Percentiles rank a stretch among this genome's conserved stretches.
These are phyloP conservation scores for Linnaemya vulpina DNA, from an alignment of 2,888 invertebrate species.

Conservation along the genomic window DNA sequence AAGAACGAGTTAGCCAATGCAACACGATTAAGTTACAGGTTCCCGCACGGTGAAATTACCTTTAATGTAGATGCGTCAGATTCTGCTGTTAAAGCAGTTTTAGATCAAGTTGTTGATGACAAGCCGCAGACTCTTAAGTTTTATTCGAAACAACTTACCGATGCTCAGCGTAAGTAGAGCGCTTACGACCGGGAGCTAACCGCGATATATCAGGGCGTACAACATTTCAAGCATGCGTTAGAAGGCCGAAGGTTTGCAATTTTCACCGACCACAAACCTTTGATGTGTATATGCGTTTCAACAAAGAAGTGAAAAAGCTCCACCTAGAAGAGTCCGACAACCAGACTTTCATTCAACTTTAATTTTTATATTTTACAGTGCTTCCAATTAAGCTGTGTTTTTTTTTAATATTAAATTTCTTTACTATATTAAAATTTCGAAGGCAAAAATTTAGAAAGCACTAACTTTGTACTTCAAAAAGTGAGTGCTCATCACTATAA, in stretches of 20 bases:
- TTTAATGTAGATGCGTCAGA: slow-evolving; percentile 37
- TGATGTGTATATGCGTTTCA: slow-evolving; percentile 77
- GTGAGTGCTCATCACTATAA: too few relatives aligned
- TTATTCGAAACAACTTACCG: too few relatives aligned
- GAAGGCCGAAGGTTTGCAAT: slow-evolving; percentile 47
- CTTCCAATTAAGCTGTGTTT: too few relatives aligned
- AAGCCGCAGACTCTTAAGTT: slow-evolving; percentile 24
- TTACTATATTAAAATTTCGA: too few relatives aligned
- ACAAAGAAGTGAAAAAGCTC: slow-evolving; percentile 75
- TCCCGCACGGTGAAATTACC: too few relatives aligned
- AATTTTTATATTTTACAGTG: too few relatives aligned
- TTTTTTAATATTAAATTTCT: too few relatives aligned
- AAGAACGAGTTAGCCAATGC: slow-evolving; percentile 30
- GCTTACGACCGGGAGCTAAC: slow-evolving; percentile 77
- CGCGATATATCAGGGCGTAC: slow-evolving; percentile 78
- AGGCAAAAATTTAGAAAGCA: too few relatives aligned
- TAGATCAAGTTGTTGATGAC: slow-evolving; percentile 20
- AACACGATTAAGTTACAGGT: not conserved
- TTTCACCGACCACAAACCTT: too few relatives aligned
- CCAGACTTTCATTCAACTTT: too few relatives aligned
- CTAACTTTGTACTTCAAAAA: too few relatives aligned
- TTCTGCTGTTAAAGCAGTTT: slow-evolving; percentile 26
- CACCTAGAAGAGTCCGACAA: slow-evolving; percentile 79
- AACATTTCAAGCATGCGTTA: slow-evolving; percentile 73
- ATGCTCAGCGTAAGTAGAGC: slow-evolving; percentile 22